Evolutionary conservation across 2,797 vertebrate genomes (phyloP).

Genomic region (Cossypha heuglini): DNA sequence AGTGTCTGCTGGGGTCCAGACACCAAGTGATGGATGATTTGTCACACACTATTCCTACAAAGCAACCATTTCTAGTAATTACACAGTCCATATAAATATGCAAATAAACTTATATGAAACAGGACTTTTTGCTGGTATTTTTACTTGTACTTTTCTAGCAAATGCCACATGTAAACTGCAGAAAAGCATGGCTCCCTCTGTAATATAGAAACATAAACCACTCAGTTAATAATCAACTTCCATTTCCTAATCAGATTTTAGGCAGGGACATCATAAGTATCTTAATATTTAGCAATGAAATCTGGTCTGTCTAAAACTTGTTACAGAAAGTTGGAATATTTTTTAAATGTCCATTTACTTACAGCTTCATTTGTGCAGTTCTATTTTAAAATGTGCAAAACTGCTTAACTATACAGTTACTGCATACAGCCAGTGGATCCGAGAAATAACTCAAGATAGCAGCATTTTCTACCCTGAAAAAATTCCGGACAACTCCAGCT

Average conservation of each 20-base stretch:
- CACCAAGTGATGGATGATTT: not conserved
- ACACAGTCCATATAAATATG: not conserved
- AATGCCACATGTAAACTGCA: not conserved
- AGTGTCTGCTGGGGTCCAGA: not conserved
- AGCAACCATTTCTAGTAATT: not conserved
- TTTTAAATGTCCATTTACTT: not conserved
- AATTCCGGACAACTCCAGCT: not conserved
- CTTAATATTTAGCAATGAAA: not conserved
- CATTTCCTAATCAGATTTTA: not conserved
- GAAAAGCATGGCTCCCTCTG: not conserved
- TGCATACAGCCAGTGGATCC: not conserved
- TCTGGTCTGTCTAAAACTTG: not conserved
- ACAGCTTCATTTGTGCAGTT: not conserved
- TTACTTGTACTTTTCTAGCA: not conserved
- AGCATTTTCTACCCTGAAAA: not conserved
- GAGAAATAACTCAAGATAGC: not conserved
- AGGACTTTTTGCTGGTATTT: not conserved
- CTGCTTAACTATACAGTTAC: not conserved
- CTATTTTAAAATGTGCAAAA: not conserved
- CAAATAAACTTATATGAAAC: not conserved
- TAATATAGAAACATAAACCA: not conserved
- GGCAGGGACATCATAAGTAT: not conserved
- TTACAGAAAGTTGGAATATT: not conserved
- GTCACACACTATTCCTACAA: not conserved
- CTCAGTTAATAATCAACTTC: not conserved